Evolutionary conservation across 1,140 invertebrate genomes (phyloP).

Genomic region (Kradibia gibbosae): DNA sequence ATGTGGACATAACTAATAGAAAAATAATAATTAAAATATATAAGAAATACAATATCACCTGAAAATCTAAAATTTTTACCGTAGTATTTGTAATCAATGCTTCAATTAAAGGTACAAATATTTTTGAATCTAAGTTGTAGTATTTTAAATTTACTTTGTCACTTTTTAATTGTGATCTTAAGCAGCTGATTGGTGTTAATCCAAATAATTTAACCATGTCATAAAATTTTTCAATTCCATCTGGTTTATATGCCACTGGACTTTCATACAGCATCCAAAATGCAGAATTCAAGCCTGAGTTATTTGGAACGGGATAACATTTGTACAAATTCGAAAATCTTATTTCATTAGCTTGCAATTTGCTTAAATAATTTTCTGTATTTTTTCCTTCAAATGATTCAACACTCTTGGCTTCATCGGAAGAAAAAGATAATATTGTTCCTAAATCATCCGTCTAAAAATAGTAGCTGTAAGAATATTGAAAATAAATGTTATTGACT

Average conservation of each 20-base stretch:
- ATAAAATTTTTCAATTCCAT: conserved; percentile 61
- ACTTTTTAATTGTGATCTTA: conserved; percentile 58
- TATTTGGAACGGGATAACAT: conserved; percentile 54
- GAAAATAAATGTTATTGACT: neutral
- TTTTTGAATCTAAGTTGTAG: conserved; percentile 67
- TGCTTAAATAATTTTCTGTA: conserved; percentile 12
- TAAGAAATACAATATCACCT: conserved; percentile 54
- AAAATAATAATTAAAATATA: conserved; percentile 1
- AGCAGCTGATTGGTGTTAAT: conserved; percentile 56
- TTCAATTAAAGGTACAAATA: conserved; percentile 66
- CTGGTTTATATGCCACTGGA: conserved; percentile 49
- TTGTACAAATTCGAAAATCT: conserved; percentile 39
- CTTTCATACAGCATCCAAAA: conserved; percentile 57
- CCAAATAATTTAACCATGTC: conserved; percentile 52
- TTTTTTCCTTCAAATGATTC: neutral
- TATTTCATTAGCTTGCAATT: conserved; percentile 32
- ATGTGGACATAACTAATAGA: neutral
- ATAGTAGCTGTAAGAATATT: neutral
- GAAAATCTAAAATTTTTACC: conserved; percentile 67
- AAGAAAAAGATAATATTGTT: neutral
- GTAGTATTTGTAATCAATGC: conserved; percentile 64
- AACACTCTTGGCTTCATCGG: neutral
- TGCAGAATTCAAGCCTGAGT: conserved; percentile 57
- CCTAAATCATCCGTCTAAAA: neutral
- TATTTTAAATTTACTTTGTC: conserved; percentile 63